Conservation (phyloP, 2,113 vertebrate genomes). For the Chaetops frenatus region DNA sequence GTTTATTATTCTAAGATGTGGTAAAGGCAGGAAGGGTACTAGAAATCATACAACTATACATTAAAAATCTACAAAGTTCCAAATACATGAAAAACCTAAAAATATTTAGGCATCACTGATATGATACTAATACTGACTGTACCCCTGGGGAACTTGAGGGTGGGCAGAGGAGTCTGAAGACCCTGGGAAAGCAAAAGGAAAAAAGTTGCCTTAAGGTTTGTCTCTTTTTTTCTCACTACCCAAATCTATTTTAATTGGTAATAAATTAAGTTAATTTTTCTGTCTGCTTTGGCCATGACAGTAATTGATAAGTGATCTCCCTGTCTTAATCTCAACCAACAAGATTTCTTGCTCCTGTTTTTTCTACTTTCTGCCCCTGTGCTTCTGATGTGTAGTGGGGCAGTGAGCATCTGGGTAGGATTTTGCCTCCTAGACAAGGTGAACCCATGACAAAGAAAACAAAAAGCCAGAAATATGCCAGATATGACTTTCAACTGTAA, state of each 20-base stretch:
- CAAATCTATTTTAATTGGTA: not conserved
- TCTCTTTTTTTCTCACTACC: not conserved
- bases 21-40: not conserved
- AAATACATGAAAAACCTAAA: not conserved
- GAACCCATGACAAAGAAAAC: not conserved
- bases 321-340: not conserved
- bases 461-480: not conserved
- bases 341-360: not conserved
- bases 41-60: not conserved
- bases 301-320: not conserved
- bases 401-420: not conserved
- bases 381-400: not conserved
- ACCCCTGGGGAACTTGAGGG: rapidly evolving
- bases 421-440: not conserved
- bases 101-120: not conserved
- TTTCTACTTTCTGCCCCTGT: not conserved
- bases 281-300: not conserved
- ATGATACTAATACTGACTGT: too few species aligned
- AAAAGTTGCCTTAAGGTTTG: not conserved
- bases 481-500: not conserved
- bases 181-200: not conserved
- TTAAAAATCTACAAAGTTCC: not conserved
- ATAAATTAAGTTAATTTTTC: not conserved
- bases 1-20: not conserved
- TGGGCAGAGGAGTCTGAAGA: not conserved